A percentile compares a stretch with the other conserved stretches of the same genome.
These are phyloP conservation scores for Lycopodina hypogea DNA, from an alignment of 37 sponge, comb jelly and placozoan species.

Conservation along the genomic window DNA sequence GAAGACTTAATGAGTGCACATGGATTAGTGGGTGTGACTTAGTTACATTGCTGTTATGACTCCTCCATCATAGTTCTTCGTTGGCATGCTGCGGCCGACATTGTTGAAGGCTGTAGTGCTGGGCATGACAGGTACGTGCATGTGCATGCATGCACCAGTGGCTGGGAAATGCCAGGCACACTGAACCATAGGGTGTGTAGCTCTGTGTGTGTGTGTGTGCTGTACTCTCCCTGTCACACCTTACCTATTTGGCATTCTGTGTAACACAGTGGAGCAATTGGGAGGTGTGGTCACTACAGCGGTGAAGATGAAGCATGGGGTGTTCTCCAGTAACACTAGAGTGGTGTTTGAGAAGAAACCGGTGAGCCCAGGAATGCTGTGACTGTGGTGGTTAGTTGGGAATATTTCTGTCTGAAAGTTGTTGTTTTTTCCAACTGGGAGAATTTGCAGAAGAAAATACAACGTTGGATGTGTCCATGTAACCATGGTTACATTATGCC, in stretches of 20 bases:
- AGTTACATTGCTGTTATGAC: neutral
- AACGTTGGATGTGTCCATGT: too few species aligned
- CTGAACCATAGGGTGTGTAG: too few species aligned
- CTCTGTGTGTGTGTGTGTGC: too few species aligned
- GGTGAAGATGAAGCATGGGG: constrained; percentile 22
- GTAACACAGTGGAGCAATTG: neutral
- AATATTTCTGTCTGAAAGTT: neutral
- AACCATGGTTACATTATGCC: too few species aligned
- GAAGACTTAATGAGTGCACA: neutral
- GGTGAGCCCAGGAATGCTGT: too few species aligned
- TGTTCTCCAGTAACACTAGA: constrained; percentile 33
- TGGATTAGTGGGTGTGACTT: neutral
- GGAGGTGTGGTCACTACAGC: neutral
- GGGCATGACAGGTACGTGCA: constrained; percentile 21
- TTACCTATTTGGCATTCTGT: neutral
- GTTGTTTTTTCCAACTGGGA: neutral
- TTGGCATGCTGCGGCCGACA: neutral
- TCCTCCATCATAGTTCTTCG: neutral
- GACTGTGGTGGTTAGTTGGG: too few species aligned
- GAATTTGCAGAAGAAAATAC: too few species aligned
- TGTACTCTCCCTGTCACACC: too few species aligned
- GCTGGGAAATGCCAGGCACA: too few species aligned
- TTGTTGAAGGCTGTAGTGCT: constrained; percentile 30
- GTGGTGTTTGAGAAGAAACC: constrained; percentile 61
- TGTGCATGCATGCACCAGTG: neutral